A percentile compares a stretch with the other conserved stretches of the same genome.
Evolutionary conservation across 2,797 vertebrate genomes (phyloP).

Genomic region (Sebastiscus tertius): DNA sequence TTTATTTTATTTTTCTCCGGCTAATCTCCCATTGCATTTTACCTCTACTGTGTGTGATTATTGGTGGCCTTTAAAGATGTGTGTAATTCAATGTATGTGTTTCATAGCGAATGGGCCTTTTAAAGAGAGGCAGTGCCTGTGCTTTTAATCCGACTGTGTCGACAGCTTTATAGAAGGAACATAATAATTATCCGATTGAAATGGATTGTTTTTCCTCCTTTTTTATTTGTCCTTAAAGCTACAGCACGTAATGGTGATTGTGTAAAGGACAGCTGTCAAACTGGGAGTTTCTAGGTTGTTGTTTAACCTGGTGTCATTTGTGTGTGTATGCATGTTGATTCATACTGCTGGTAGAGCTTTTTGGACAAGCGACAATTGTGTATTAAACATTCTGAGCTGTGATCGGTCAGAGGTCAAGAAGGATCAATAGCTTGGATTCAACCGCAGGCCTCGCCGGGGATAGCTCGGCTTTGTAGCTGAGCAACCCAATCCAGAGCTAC

Average conservation of each 20-base stretch:
- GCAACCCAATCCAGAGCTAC: background rate
- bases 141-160: background rate
- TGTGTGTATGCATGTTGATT: background rate
- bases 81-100: background rate
- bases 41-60: background rate
- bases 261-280: background rate
- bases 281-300: background rate
- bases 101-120: background rate
- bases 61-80: background rate
- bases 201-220: background rate
- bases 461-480: background rate
- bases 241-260: background rate
- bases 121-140: background rate
- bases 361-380: background rate
- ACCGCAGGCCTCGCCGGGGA: background rate
- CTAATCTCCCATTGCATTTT: background rate
- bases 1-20: background rate
- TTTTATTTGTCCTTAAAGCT: background rate
- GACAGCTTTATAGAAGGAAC: background rate
- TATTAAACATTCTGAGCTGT: background rate
- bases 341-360: background rate
- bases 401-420: conserved; percentile 8
- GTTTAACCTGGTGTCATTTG: background rate
- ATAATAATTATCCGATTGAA: background rate
- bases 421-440: conserved; percentile 21